A percentile compares a stretch with the other conserved stretches of the same genome.
Conservation (phyloP, 2,888 invertebrate genomes). For the Agonopterix heracliana region DNA sequence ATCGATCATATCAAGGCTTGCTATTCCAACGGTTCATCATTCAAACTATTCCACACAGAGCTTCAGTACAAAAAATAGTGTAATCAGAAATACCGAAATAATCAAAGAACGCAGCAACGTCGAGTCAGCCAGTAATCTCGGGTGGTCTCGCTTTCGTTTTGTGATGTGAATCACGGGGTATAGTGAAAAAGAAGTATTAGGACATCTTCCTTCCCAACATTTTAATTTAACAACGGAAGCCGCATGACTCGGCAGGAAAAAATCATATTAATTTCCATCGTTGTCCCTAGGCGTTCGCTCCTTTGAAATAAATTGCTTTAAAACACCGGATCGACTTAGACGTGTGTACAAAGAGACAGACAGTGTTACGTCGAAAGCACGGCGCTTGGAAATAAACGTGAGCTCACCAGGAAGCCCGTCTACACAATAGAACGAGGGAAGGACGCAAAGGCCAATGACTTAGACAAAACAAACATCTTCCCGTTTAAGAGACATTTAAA, state of each 20-base stretch:
- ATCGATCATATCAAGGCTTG: constrained; percentile 3
- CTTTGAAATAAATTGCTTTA: constrained; percentile 51
- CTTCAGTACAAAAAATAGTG: not conserved
- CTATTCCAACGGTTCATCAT: not conserved
- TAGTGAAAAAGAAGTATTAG: constrained; percentile 41
- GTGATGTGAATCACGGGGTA: constrained; percentile 20
- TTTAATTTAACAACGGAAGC: constrained; percentile 71
- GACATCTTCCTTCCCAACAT: constrained; percentile 53
- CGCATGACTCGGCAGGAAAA: constrained; percentile 64
- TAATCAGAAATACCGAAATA: constrained; percentile 1
- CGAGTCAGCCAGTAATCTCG: constrained; percentile 33
- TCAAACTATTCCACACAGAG: not conserved
- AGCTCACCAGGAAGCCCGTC: constrained; percentile 54
- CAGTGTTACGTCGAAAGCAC: constrained; percentile 29
- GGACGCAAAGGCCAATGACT: constrained; percentile 49
- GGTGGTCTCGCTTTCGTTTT: constrained; percentile 42
- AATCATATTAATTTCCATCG: constrained; percentile 63
- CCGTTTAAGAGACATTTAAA: constrained; percentile 4
- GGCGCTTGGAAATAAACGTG: constrained; percentile 48
- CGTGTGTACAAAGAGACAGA: constrained; percentile 46
- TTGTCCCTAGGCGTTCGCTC: constrained; percentile 37
- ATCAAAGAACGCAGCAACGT: constrained; percentile 4
- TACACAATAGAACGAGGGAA: constrained; percentile 44
- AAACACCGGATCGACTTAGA: constrained; percentile 36
- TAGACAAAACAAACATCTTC: constrained; percentile 33